A percentile compares a stretch with the other conserved stretches of the same genome.
Evolutionary conservation across 2,113 vertebrate genomes (phyloP).

Genomic region (Bos javanicus): DNA sequence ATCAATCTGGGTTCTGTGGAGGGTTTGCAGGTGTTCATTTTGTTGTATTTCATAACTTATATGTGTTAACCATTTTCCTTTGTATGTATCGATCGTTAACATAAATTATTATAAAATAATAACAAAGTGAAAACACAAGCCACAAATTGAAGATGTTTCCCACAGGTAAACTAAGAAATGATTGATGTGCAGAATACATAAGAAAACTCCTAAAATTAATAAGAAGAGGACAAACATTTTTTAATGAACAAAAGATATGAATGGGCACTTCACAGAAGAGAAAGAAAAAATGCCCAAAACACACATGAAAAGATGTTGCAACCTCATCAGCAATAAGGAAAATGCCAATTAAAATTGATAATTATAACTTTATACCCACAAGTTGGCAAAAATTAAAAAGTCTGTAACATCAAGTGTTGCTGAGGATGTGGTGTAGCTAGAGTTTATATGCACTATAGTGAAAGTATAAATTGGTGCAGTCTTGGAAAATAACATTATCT

Average conservation of each 20-base stretch:
- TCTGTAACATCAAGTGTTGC: background rate
- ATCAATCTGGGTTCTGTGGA: background rate
- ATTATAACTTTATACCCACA: background rate
- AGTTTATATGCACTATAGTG: background rate
- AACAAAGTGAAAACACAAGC: background rate
- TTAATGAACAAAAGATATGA: background rate
- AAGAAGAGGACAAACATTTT: background rate
- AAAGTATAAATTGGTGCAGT: background rate
- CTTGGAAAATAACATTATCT: constrained; percentile 4
- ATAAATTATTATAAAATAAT: background rate
- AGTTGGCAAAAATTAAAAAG: constrained; percentile 5
- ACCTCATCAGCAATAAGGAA: background rate
- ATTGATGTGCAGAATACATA: background rate
- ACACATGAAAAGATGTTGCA: constrained; percentile 20
- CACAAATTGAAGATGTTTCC: background rate
- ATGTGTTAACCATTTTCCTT: background rate
- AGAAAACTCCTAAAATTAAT: constrained; percentile 11
- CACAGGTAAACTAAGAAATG: constrained; percentile 27
- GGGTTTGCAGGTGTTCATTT: background rate
- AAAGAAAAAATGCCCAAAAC: constrained; percentile 20
- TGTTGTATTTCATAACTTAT: background rate
- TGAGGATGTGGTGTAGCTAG: background rate
- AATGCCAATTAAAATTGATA: background rate
- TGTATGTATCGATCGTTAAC: background rate
- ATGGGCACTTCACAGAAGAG: background rate